These are phyloP conservation scores for Vidua chalybeata DNA, from an alignment of 2,113 vertebrate species.

Conservation along the genomic window DNA sequence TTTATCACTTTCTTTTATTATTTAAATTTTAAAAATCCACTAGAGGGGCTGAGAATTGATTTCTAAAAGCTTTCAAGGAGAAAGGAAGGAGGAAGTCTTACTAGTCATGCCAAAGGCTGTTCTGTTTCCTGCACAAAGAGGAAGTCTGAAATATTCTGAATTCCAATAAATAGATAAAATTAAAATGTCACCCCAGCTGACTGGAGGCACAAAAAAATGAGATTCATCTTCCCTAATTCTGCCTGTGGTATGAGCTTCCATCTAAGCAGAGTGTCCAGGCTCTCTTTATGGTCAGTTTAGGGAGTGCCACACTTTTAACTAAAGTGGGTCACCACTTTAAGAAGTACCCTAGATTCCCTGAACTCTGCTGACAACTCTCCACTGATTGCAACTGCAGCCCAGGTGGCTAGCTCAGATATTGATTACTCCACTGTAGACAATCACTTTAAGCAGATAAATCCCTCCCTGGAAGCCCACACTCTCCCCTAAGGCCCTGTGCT, in stretches of 20 bases:
- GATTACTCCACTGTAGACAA: neutral
- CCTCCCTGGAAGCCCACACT: neutral
- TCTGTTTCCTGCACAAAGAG: slow-evolving; percentile 23
- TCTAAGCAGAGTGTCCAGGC: neutral
- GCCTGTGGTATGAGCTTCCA: neutral
- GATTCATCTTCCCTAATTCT: neutral
- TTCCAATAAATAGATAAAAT: slow-evolving; percentile 29
- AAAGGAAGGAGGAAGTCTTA: slow-evolving; percentile 26
- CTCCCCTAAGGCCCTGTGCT: neutral
- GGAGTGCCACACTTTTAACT: neutral
- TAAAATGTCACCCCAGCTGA: neutral
- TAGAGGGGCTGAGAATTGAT: neutral
- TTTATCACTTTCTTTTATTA: neutral
- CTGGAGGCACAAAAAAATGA: neutral
- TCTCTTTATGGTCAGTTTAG: neutral
- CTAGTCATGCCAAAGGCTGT: neutral
- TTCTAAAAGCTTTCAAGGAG: slow-evolving; percentile 1
- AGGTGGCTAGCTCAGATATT: slow-evolving; percentile 38
- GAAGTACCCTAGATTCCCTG: neutral
- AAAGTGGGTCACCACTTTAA: neutral
- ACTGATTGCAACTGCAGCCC: neutral
- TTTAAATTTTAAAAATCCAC: neutral
- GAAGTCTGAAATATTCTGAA: slow-evolving; percentile 34
- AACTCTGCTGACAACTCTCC: slow-evolving; percentile 5
- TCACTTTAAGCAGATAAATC: slow-evolving; percentile 20